These are phyloP conservation scores for Falco punctatus DNA, from an alignment of 2,113 vertebrate species.

Conservation along the genomic window DNA sequence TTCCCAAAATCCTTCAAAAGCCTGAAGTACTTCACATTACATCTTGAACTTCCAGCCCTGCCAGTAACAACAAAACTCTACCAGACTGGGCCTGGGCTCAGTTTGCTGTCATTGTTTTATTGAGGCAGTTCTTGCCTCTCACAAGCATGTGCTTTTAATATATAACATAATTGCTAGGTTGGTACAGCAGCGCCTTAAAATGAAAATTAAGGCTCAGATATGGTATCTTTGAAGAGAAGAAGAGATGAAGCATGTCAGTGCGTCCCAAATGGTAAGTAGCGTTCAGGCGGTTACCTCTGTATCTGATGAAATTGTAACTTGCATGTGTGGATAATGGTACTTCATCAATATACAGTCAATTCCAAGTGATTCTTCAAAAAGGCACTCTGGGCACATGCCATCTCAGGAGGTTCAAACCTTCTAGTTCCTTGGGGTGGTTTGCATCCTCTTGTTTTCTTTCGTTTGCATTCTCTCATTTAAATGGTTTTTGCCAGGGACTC, in stretches of 20 bases:
- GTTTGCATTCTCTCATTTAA: not conserved
- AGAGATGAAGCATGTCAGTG: not conserved
- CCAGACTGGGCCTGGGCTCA: not conserved
- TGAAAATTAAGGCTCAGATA: not conserved
- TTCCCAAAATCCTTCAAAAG: not conserved
- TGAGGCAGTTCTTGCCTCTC: not conserved
- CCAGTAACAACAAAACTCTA: not conserved
- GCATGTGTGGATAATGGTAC: no score
- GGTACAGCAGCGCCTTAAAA: conserved; percentile 6
- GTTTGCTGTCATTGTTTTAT: not conserved
- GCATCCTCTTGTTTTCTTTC: not conserved
- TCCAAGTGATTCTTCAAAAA: not conserved
- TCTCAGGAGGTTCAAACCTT: not conserved
- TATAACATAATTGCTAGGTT: not conserved
- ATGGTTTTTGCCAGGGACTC: not conserved
- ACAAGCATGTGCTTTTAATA: conserved; percentile 3
- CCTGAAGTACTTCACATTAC: not conserved
- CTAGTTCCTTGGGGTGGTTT: not conserved
- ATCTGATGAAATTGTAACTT: not conserved
- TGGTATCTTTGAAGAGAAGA: conserved; percentile 7
- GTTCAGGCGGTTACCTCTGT: not conserved
- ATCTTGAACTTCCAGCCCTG: not conserved
- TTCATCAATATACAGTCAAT: not conserved
- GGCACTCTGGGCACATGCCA: not conserved
- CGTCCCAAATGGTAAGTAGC: not conserved